phyloP scores from a whole-genome alignment of 2,113 vertebrate species.

The Rhea americana region DNA sequence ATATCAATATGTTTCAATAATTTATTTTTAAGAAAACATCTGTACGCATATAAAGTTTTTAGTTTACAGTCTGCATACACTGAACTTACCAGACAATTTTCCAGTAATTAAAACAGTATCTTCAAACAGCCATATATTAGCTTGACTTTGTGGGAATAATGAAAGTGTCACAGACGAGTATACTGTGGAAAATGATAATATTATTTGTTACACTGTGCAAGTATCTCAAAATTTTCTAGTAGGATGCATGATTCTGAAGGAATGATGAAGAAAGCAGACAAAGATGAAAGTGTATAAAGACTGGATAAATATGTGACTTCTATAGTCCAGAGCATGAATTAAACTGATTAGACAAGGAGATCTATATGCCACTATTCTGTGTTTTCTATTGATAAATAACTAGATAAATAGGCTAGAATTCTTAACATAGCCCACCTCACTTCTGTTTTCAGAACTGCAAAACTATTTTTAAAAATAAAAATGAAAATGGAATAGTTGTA shows the following conservation, averaged over 20 bases:
- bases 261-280: background rate
- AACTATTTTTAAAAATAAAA: background rate
- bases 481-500: background rate
- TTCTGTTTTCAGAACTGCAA: background rate
- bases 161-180: constrained; percentile 88
- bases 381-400: background rate
- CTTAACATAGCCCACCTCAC: background rate
- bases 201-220: background rate
- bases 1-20: background rate
- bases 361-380: background rate
- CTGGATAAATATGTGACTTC: background rate
- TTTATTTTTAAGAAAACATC: background rate
- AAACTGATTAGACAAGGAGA: background rate
- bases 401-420: background rate
- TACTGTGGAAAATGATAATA: constrained; percentile 75
- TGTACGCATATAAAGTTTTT: background rate
- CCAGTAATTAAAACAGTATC: constrained; percentile 88
- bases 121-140: constrained; percentile 92
- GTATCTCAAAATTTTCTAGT: background rate
- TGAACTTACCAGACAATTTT: constrained; percentile 85
- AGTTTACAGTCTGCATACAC: background rate
- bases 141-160: constrained; percentile 84
- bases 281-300: background rate
- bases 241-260: background rate
- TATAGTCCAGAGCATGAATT: background rate